Evolutionary conservation across 2,888 invertebrate genomes (phyloP), one percentile per base, ranked within the genome.

Genomic region (Drosophila fulvimacula): DNA sequence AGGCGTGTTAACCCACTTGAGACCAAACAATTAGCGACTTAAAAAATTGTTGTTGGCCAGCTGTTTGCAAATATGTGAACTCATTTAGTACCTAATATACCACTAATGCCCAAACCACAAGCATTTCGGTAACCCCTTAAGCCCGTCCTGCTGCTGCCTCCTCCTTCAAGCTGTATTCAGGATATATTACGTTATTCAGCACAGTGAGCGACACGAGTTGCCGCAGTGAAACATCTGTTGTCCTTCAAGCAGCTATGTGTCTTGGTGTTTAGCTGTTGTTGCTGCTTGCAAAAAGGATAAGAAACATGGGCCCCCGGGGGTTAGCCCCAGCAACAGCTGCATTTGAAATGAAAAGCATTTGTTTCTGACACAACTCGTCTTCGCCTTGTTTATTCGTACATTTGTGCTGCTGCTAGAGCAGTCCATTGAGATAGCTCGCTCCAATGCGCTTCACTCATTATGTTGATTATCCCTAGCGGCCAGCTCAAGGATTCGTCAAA

Each of bases 351-450:
- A 87, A 88, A 83, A 81, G 90, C 90, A 90, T 90, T 90, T 90
- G 90, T 90, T 90, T 90, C 86, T 88, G 90, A 90, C 90, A 88
- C 90, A 88, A 89, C 88, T 84, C 79, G 82, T 90, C 90, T 62
- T 62, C 64, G 76, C 68, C 62, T 24, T 57, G 41, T 60, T 42
- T 41, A 38, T 38, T 39, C 42, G 36, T 42, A 42, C 58, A 46
- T 48, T 38, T 46, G 27, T 46, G 46, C 27, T 46, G 5, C 41
- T 41, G 27, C 24, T 55, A 74, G 61, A 75, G 63, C 38, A 73
- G 79, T 72, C 82, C 82, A 82, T 87, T 79, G 82, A 80, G 88
- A 85, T 69, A 77, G 57, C 81, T 66, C 57, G 86, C 86, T 83
- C 71, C 86, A 83, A 80, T 83, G 86, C 88, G 83, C 86, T 79